A percentile compares a stretch with the other conserved stretches of the same genome.
These are phyloP conservation scores for Zonitis immaculata DNA, from an alignment of 2,888 invertebrate genomes.

Conservation along the genomic window DNA sequence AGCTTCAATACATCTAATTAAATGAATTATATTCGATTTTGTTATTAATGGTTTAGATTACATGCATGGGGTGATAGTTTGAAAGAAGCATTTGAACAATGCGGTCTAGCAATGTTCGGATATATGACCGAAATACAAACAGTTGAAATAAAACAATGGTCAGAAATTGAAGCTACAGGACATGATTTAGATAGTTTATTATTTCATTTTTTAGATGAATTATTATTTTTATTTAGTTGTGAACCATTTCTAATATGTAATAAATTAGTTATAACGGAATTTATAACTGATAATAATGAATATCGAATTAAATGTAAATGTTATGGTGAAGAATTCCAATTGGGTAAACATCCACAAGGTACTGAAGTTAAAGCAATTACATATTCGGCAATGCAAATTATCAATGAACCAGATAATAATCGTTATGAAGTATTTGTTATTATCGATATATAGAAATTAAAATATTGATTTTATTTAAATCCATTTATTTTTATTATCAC, in stretches of 20 bases:
- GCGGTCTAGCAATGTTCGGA: slow-evolving; percentile 93
- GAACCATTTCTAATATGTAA: slow-evolving; percentile 86
- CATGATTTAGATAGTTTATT: slow-evolving; percentile 85
- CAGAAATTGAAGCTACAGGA: slow-evolving; percentile 81
- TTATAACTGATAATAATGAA: slow-evolving; percentile 60
- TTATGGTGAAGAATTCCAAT: slow-evolving; percentile 91
- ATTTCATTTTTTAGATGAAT: slow-evolving; percentile 91
- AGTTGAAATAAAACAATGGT: slow-evolving; percentile 74
- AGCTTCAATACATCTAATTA: slow-evolving; percentile 1
- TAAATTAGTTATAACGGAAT: slow-evolving; percentile 82
- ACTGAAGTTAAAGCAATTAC: slow-evolving; percentile 99
- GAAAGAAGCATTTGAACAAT: slow-evolving; percentile 90
- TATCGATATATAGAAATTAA: slow-evolving; percentile 86
- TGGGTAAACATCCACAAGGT: slow-evolving; percentile 94
- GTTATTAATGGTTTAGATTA: slow-evolving; percentile 54
- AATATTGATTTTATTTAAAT: too few relatives aligned
- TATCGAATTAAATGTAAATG: slow-evolving; percentile 75
- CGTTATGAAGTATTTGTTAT: slow-evolving; percentile 92
- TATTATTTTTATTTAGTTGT: slow-evolving; percentile 85
- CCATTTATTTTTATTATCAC: background rate
- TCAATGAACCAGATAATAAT: slow-evolving; percentile 65
- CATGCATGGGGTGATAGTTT: slow-evolving; percentile 89
- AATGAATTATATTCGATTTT: slow-evolving; percentile 1
- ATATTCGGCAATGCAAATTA: slow-evolving; percentile 96
- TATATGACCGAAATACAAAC: slow-evolving; percentile 92